A percentile compares a stretch with the other conserved stretches of the same genome.
phyloP scores from a whole-genome alignment of 2,797 vertebrate genomes.

The Morus bassanus region DNA sequence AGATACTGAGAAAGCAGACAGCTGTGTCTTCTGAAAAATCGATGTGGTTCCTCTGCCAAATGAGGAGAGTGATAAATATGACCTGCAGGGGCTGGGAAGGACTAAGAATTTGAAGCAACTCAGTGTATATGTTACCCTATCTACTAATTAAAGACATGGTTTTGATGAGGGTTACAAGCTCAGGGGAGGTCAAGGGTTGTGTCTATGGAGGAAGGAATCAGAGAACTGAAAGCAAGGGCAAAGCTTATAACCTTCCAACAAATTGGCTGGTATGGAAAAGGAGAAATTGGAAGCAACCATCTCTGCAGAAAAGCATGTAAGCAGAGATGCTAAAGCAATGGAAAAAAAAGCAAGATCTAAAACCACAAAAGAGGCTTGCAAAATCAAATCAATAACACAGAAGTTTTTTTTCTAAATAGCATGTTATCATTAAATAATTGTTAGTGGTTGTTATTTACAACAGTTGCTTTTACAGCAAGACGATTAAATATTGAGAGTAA shows the following conservation, averaged over 20 bases:
- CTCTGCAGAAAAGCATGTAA: neutral
- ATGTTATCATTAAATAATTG: neutral
- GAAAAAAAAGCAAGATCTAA: neutral
- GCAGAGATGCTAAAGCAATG: neutral
- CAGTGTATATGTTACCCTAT: neutral
- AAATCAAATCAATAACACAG: neutral
- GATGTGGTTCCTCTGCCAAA: neutral
- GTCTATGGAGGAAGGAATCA: neutral
- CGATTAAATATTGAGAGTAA: neutral
- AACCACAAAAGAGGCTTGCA: neutral
- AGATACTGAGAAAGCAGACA: neutral
- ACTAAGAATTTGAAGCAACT: neutral
- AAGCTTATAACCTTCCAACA: neutral
- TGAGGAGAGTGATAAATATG: neutral
- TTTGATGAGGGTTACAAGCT: neutral
- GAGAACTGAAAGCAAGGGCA: neutral
- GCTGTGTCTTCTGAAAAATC: constrained; percentile 25
- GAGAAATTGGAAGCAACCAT: neutral
- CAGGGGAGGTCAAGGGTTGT: neutral
- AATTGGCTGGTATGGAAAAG: neutral
- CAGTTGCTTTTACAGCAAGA: neutral
- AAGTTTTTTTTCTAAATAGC: neutral
- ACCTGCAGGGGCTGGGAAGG: neutral
- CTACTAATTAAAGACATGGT: neutral
- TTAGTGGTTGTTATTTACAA: neutral